These are phyloP conservation scores for Bubo blakistoni DNA, from an alignment of 2,113 vertebrate genomes.

Conservation along the genomic window DNA sequence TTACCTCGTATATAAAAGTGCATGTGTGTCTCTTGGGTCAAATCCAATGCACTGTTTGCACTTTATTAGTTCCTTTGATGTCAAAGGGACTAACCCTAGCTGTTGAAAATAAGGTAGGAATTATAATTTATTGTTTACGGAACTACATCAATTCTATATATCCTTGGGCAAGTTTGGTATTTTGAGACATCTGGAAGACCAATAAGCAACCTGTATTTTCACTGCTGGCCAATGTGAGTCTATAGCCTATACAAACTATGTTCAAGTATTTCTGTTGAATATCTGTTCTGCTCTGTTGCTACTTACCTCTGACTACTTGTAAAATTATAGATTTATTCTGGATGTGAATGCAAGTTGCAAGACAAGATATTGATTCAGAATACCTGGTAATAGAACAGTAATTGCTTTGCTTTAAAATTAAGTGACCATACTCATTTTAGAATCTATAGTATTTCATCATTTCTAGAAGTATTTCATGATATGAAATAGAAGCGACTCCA, in stretches of 20 bases:
- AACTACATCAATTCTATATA: neutral
- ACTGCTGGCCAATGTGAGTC: neutral
- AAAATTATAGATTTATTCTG: slow-evolving; percentile 56
- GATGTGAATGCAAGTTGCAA: slow-evolving; percentile 15
- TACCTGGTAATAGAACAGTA: slow-evolving; percentile 59
- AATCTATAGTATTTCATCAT: slow-evolving; percentile 50
- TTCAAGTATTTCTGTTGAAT: neutral
- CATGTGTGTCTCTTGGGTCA: neutral
- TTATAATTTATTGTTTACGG: slow-evolving; percentile 14
- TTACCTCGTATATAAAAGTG: neutral
- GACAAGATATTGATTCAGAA: slow-evolving; percentile 60
- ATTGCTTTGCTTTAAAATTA: slow-evolving; percentile 68
- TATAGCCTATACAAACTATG: neutral
- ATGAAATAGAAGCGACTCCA: neutral
- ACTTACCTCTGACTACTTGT: neutral
- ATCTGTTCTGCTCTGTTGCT: neutral
- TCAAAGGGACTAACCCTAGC: neutral
- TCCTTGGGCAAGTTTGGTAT: neutral
- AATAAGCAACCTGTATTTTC: neutral
- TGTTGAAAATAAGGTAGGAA: neutral
- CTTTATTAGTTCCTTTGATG: slow-evolving; percentile 3
- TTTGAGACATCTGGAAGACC: neutral
- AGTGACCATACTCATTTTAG: slow-evolving; percentile 51
- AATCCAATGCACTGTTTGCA: neutral
- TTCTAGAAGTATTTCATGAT: slow-evolving; percentile 12